Percentiles rank a stretch among this genome's conserved stretches.
phyloP scores from a whole-genome alignment of 2,113 vertebrate species.

The Lipotes vexillifer region DNA sequence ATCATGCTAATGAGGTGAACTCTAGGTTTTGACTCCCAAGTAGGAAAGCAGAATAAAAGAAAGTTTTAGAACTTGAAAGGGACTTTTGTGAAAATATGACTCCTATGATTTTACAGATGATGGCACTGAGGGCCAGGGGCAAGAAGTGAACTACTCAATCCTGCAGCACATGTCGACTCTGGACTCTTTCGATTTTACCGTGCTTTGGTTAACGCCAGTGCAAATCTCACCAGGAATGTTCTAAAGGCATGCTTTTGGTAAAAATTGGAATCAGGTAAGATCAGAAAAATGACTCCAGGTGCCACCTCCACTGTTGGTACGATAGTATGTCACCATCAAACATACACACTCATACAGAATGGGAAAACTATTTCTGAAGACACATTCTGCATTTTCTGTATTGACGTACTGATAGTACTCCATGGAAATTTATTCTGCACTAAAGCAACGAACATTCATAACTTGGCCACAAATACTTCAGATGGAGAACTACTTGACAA shows the following conservation, averaged over 20 bases:
- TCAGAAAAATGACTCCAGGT: background rate
- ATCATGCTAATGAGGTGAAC: background rate
- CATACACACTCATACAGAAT: background rate
- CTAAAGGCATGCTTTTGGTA: background rate
- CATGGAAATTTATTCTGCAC: background rate
- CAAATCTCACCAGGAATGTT: background rate
- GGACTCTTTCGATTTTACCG: background rate
- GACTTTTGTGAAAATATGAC: background rate
- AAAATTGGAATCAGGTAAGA: background rate
- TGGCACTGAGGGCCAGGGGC: background rate
- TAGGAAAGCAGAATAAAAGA: background rate
- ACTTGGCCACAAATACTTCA: background rate
- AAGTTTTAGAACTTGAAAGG: background rate
- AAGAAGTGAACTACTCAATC: background rate
- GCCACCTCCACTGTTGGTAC: background rate
- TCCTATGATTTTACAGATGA: background rate
- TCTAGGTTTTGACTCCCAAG: background rate
- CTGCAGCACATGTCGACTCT: background rate
- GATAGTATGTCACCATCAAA: background rate
- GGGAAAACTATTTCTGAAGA: background rate
- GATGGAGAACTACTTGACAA: background rate
- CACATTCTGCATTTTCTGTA: background rate
- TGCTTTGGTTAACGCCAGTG: background rate
- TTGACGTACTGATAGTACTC: background rate
- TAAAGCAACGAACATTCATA: background rate